A percentile compares a stretch with the other conserved stretches of the same genome.
These are phyloP conservation scores for Sceliomorpha sp. DNA, from an alignment of 2,888 invertebrate species.

Conservation along the genomic window DNA sequence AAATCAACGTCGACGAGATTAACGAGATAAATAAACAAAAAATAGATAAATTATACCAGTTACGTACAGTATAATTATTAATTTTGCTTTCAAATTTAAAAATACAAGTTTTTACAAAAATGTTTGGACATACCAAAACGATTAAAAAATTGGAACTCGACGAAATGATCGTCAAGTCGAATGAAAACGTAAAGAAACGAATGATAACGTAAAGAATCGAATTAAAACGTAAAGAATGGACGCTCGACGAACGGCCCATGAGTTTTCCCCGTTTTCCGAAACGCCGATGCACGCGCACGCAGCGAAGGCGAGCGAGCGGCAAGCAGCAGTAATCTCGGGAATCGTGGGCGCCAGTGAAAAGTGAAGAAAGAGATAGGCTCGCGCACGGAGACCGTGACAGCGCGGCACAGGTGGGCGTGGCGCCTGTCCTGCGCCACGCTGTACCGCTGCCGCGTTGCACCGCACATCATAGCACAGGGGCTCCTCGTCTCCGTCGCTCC, in stretches of 20 bases:
- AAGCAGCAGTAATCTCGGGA: slow-evolving; percentile 37
- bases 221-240: not conserved
- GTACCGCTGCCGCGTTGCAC: slow-evolving; percentile 59
- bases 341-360: slow-evolving; percentile 60
- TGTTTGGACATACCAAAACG: too few relatives aligned
- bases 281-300: slow-evolving; percentile 43
- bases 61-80: too few relatives aligned
- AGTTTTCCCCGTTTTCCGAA: slow-evolving; percentile 32
- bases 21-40: too few relatives aligned
- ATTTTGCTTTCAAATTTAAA: too few relatives aligned
- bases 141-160: too few relatives aligned
- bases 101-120: too few relatives aligned
- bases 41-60: too few relatives aligned
- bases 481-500: slow-evolving; percentile 29
- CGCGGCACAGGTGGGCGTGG: slow-evolving; percentile 76
- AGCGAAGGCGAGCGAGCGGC: slow-evolving; percentile 29
- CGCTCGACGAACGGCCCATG: slow-evolving; percentile 27
- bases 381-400: slow-evolving; percentile 64
- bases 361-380: slow-evolving; percentile 60
- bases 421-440: slow-evolving; percentile 69
- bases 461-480: slow-evolving; percentile 58
- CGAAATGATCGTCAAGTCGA: too few relatives aligned
- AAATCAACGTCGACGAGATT: too few relatives aligned
- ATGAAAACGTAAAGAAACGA: too few relatives aligned
- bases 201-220: too few relatives aligned